phyloP scores from a whole-genome alignment of 2,888 invertebrate genomes.

The Amiota communis region DNA sequence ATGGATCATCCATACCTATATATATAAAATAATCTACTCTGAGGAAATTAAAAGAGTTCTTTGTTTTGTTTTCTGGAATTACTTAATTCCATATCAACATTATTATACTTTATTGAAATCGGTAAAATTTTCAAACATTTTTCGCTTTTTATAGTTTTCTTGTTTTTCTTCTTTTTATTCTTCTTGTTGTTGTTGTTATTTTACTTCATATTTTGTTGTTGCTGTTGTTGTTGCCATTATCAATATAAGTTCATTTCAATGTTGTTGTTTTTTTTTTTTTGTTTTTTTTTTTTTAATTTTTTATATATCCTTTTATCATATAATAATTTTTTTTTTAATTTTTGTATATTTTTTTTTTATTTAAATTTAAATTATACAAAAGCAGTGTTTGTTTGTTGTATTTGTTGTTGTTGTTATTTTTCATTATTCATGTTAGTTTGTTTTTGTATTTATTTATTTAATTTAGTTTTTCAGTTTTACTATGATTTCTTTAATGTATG shows the following conservation, averaged over 20 bases:
- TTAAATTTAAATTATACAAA: constrained; percentile 71
- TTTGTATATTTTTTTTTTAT: constrained; percentile 59
- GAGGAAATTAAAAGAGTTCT: constrained; percentile 24
- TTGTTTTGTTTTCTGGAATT: constrained; percentile 70
- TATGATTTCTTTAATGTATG: constrained; percentile 52
- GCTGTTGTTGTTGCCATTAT: constrained; percentile 50
- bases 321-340: constrained; percentile 49
- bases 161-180: constrained; percentile 40
- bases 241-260: constrained; percentile 41
- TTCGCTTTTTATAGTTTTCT: constrained; percentile 49
- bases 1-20: too few relatives aligned
- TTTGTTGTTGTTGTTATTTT: constrained; percentile 51
- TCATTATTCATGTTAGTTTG: constrained; percentile 51
- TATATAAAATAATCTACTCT: too few relatives aligned
- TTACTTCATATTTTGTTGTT: constrained; percentile 51
- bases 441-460: constrained; percentile 40
- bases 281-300: constrained; percentile 37
- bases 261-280: constrained; percentile 48
- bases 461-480: constrained; percentile 48
- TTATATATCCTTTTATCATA: constrained; percentile 48
- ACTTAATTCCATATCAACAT: constrained; percentile 71
- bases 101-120: constrained; percentile 70
- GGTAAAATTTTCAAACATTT: constrained; percentile 70
- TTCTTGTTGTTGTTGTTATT: constrained; percentile 40
- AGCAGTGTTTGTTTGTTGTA: constrained; percentile 66